A percentile compares a stretch with the other conserved stretches of the same genome.
Conservation (phyloP, 1,140 invertebrate genomes). For the Caenorhabditis remanei region DNA sequence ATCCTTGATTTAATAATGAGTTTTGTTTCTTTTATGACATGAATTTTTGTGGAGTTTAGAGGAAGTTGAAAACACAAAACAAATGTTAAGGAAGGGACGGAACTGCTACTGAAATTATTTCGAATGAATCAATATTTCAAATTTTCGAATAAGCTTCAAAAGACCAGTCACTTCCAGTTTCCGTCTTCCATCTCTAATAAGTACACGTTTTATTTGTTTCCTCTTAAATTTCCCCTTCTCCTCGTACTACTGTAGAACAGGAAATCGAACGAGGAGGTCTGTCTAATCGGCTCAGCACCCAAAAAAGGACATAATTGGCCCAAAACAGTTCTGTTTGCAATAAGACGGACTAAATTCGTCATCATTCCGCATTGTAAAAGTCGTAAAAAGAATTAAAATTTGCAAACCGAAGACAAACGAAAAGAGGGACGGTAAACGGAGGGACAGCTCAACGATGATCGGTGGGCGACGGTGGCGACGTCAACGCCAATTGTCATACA, state of each 20-base stretch:
- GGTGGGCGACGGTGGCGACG: not conserved
- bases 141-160: too few relatives aligned
- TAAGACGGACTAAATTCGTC: not conserved
- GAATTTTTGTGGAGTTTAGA: too few relatives aligned
- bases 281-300: conserved; percentile 51
- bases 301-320: conserved; percentile 44
- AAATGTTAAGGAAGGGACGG: too few relatives aligned
- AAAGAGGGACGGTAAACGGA: conserved; percentile 2
- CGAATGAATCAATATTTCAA: too few relatives aligned
- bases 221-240: not conserved
- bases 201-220: not conserved
- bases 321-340: conserved; percentile 38
- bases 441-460: not conserved
- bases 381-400: conserved; percentile 52
- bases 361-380: not conserved
- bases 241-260: conserved; percentile 17
- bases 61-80: too few relatives aligned
- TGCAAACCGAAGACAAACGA: not conserved
- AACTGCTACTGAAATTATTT: too few relatives aligned
- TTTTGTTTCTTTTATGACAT: not conserved
- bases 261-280: conserved; percentile 36
- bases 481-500: conserved; percentile 7
- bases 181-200: too few relatives aligned
- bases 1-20: conserved; percentile 48
- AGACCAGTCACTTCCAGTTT: too few relatives aligned